Evolutionary conservation across 1,140 invertebrate genomes (phyloP), one percentile per base, ranked within the genome.

Genomic region (Choristoneura fumiferana): DNA sequence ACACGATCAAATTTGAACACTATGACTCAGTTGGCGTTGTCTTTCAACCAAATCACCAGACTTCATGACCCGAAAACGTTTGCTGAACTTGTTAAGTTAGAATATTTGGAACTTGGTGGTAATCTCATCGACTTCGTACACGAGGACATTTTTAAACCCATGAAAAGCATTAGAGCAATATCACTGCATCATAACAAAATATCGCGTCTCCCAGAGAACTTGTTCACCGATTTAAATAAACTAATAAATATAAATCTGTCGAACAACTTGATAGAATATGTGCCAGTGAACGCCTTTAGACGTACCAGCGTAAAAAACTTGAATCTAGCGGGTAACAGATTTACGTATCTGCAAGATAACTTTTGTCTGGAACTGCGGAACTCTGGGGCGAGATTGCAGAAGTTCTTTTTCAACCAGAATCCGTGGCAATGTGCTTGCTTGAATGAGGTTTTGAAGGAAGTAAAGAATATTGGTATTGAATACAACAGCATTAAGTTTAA

Each of bases 371-470:
- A 57, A 12, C 18, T 57, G 12, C n/a, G 12, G 10, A 57, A 57
- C 29, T 57, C 56, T 14, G 56, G 56, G 2, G 40, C 22, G 10
- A 40, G 38, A 35, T 36, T 57, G 29, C 29, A 35, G 10, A 57
- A 57, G 29, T 57, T 57, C 40, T 57, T 33, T 29, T 57, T 57
- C 14, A 57, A 57, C 33, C 17, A 45, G n/a, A 57, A 57, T 12
- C 56, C 56, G n/a, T 57, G 56, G 56, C 56, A 57, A 39, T 57
- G 56, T 38, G 12, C 39, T 33, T 57, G 56, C 39, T 45, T 57
- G 12, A 57, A 45, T 17, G 56, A 57, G 4, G 13, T 43, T 10
- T 22, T 57, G 22, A 17, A 43, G 5, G 56, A 57, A 45, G 39
- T 57, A 8, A 57, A 57, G 33, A 57, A 43, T 22, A 29, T 34